Evolutionary conservation across 2,888 invertebrate genomes (phyloP), one percentile per base, ranked within the genome.

Genomic region (Conistra vaccinii): DNA sequence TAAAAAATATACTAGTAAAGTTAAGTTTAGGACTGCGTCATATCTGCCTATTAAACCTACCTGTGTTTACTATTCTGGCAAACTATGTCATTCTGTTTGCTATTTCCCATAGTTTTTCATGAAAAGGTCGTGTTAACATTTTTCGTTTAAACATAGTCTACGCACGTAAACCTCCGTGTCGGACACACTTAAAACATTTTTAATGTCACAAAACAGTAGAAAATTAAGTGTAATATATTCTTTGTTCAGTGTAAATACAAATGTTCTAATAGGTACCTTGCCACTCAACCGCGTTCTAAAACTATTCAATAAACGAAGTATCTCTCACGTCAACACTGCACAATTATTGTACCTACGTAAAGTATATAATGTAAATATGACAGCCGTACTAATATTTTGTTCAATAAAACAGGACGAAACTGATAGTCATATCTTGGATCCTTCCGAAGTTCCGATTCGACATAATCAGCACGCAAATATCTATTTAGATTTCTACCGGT

Each of bases 141-240:
- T 60, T 58, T 75, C 14, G 20, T 71, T 73, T 62, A 75, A 76
- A 73, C 65, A 61, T 45, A 39, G 35, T 70, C 26, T 73, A 78
- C 70, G 74, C 85, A 86, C 87, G 84, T 67, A 26, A 81, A 45
- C 67, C 65, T 86, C 66, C 79, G 78, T 87, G 85, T 67, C 76
- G 45, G 20, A 45, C 51, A 68, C 67, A 51, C 58, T 60, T 70
- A 57, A 73, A 60, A 62, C 17, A 71, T 51, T 61, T 69, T 66
- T 42, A 65, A 71, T 45, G 35, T 55, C 29, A 65, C 20, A 65
- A 45, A 65, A 76, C 39, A 42, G 26, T 66, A 61, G 42, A 48
- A 55, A 66, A 71, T 62, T 55, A 39, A 39, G 39, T 61, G 35
- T 53, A 12, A 20, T 29, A 60, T 32, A 3, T 42, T 61, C n/a